Evolutionary conservation across 2,888 invertebrate genomes (phyloP).

Genomic region (Amiota communis): DNA sequence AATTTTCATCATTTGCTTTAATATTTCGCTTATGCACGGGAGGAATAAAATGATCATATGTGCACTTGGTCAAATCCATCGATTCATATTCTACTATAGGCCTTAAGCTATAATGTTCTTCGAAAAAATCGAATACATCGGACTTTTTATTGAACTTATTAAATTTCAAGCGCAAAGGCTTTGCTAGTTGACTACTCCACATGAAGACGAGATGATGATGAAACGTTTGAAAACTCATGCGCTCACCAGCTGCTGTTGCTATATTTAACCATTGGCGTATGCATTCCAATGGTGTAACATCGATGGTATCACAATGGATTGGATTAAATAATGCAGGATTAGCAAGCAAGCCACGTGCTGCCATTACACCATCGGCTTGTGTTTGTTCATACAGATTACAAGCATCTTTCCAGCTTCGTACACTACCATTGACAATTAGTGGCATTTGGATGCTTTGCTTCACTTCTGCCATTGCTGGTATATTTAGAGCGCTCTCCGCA

Average conservation of each 20-base stretch:
- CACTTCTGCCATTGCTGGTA: slow-evolving; percentile 81
- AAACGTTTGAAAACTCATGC: slow-evolving; percentile 86
- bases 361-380: slow-evolving; percentile 90
- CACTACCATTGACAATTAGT: slow-evolving; percentile 93
- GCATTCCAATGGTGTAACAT: slow-evolving; percentile 82
- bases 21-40: slow-evolving; percentile 39
- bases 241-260: slow-evolving; percentile 77
- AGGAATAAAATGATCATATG: slow-evolving; percentile 54
- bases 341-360: slow-evolving; percentile 89
- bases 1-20: slow-evolving; percentile 42
- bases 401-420: slow-evolving; percentile 84
- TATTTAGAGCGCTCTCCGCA: slow-evolving; percentile 80
- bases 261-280: slow-evolving; percentile 87
- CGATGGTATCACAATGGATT: slow-evolving; percentile 32
- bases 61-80: slow-evolving; percentile 51
- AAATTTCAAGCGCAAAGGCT: slow-evolving; percentile 82
- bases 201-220: slow-evolving; percentile 98
- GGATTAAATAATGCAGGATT: slow-evolving; percentile 91
- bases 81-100: slow-evolving; percentile 46
- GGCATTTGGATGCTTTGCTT: slow-evolving; percentile 81
- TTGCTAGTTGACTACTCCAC: slow-evolving; percentile 87
- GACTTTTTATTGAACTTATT: slow-evolving; percentile 82
- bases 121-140: slow-evolving; percentile 82
- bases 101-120: slow-evolving; percentile 75
- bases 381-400: slow-evolving; percentile 79